These are phyloP conservation scores for Anarrhichthys ocellatus DNA, from an alignment of 2,113 vertebrate species.

Conservation along the genomic window DNA sequence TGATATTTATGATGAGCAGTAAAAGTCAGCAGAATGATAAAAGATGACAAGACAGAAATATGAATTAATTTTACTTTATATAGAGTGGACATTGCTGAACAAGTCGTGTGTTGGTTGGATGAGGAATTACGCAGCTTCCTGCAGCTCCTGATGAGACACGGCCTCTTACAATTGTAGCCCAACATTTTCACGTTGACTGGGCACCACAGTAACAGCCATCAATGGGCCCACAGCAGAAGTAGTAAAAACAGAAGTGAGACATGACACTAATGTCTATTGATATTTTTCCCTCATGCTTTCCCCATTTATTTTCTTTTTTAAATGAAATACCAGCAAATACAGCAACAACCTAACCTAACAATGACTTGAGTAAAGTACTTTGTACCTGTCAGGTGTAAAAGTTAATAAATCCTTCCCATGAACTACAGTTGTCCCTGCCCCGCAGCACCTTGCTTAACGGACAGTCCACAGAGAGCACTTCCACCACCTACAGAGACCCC, in stretches of 20 bases:
- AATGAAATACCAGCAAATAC: not conserved
- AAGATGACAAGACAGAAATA: not conserved
- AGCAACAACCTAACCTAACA: not conserved
- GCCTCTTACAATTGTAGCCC: no score
- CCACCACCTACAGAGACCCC: conserved; percentile 6
- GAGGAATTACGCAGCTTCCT: not conserved
- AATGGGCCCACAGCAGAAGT: no score
- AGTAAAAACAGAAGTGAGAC: not conserved
- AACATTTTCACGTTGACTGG: not conserved
- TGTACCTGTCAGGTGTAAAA: not conserved
- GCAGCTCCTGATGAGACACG: not conserved
- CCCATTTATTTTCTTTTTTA: not conserved
- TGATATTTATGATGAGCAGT: not conserved
- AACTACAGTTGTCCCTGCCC: not conserved
- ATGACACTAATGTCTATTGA: not conserved
- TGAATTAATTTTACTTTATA: not conserved
- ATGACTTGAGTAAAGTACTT: not conserved
- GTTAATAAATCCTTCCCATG: not conserved
- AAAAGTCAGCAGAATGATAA: not conserved
- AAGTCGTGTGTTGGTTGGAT: not conserved
- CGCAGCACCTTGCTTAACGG: not conserved
- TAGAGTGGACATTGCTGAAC: not conserved
- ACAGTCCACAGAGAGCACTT: conserved; percentile 19
- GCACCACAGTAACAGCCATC: conserved; percentile 13
- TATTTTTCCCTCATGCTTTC: not conserved